These are phyloP conservation scores for Nemotelus pantherinus DNA, from an alignment of 2,888 invertebrate genomes.

Conservation along the genomic window DNA sequence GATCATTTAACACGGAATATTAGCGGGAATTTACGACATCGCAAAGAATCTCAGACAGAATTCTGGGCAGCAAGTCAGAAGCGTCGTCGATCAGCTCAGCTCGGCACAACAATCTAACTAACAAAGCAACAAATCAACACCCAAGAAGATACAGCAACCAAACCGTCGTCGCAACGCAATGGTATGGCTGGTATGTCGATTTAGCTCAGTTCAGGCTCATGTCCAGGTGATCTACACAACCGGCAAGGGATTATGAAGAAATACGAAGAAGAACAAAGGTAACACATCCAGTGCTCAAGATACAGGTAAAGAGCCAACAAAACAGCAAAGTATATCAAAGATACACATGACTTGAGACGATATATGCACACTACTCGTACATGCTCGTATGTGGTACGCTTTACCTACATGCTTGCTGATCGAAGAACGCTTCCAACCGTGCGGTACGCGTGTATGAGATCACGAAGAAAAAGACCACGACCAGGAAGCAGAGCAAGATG, in stretches of 20 bases:
- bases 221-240: constrained; percentile 9
- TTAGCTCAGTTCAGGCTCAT: not conserved
- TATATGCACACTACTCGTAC: too few species aligned
- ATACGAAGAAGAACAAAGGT: constrained; percentile 9
- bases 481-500: constrained; percentile 33
- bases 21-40: not conserved
- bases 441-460: constrained; percentile 23
- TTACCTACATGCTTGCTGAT: not conserved
- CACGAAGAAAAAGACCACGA: not conserved
- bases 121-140: not conserved
- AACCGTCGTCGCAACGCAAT: not conserved
- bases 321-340: not conserved
- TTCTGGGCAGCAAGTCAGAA: constrained; percentile 30
- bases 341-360: not conserved
- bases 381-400: not conserved
- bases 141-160: constrained; percentile 1
- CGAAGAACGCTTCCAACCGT: not conserved
- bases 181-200: too few species aligned
- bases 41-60: constrained; percentile 22
- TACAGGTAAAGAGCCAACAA: constrained; percentile 5
- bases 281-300: not conserved
- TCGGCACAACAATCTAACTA: not conserved
- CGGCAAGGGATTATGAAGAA: constrained; percentile 20
- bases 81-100: constrained; percentile 10
- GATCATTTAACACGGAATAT: constrained; percentile 3